Base-by-base conservation (phyloP, 2,797 vertebrate species). In the Acomys russatus region DNA sequence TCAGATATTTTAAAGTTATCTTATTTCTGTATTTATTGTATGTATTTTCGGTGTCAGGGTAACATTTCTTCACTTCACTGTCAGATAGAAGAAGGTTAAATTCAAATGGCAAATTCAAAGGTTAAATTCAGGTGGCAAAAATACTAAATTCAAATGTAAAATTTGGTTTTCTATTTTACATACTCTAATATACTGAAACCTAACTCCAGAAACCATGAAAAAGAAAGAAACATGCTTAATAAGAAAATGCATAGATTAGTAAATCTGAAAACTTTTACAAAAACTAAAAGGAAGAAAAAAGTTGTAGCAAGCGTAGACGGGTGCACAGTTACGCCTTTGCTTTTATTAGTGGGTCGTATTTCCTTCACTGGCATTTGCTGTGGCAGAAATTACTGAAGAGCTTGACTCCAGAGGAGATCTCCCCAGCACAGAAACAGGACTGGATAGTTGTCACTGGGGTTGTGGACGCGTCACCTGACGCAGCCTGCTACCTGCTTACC, bases 141-240 rank as follows among this genome's bases (percentile, higher is more conserved):
- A 35, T 84, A n/a, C 23, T 85, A 90, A 97, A 73, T 84, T 83
- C 51, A 88, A 82, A 93, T 64, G 92, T 92, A 92, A 94, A 73
- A 23, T n/a, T 35, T n/a, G 30, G 0, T 71, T 91, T 90, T 95
- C 74, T 93, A 6, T 54, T 94, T 94, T 94, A 35, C 5, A 54
- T 83, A 20, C 1, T 35, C 56, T 38, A 61, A 10, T 78, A 70
- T 74, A 82, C 59, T 92, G 28, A 95, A 84, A 91, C 30, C 83
- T 85, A 30, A 91, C 38, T 86, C 28, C 11, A 88, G 92, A 85
- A 56, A 70, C 64, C 30, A 68, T 30, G 17, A 77, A 87, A 90
- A 77, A 84, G n/a, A 87, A 80, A 63, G 25, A 86, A 89, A 18
- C n/a, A 70, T 79, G 12, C 68, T 82, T 70, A 74, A 20, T 86